Evolutionary conservation across 2,888 invertebrate genomes (phyloP).

Genomic region (Melieria omissa): DNA sequence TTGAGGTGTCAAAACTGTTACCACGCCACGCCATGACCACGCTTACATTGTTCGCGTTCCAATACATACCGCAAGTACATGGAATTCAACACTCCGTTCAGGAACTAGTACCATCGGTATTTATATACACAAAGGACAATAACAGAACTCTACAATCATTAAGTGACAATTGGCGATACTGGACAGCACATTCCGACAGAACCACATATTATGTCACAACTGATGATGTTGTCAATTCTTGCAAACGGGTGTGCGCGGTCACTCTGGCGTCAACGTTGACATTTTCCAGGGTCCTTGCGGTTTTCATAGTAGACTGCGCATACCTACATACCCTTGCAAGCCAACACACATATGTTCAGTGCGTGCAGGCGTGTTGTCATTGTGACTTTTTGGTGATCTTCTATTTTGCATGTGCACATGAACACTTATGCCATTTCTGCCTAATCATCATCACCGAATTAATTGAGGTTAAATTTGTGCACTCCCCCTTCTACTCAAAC

Average conservation of each 20-base stretch:
- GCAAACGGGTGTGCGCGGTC: slow-evolving; percentile 17
- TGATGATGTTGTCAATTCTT: slow-evolving; percentile 25
- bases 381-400: neutral
- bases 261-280: neutral
- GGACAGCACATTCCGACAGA: slow-evolving; percentile 23
- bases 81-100: neutral
- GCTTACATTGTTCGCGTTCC: slow-evolving; percentile 16
- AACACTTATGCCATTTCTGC: slow-evolving; percentile 41
- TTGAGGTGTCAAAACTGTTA: slow-evolving; percentile 52
- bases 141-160: neutral
- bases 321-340: neutral
- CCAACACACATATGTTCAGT: neutral
- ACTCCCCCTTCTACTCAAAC: slow-evolving; percentile 9
- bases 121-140: neutral
- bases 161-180: slow-evolving; percentile 18
- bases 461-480: slow-evolving; percentile 55
- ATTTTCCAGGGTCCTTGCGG: slow-evolving; percentile 10
- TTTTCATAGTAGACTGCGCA: neutral
- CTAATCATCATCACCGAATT: slow-evolving; percentile 50
- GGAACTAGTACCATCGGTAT: neutral
- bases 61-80: neutral
- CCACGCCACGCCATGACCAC: slow-evolving; percentile 35
- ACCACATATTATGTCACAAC: neutral
- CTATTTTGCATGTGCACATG: neutral
- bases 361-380: slow-evolving; percentile 1